Base-by-base conservation (phyloP, 1,140 invertebrate genomes). In the Babylonia areolata region DNA sequence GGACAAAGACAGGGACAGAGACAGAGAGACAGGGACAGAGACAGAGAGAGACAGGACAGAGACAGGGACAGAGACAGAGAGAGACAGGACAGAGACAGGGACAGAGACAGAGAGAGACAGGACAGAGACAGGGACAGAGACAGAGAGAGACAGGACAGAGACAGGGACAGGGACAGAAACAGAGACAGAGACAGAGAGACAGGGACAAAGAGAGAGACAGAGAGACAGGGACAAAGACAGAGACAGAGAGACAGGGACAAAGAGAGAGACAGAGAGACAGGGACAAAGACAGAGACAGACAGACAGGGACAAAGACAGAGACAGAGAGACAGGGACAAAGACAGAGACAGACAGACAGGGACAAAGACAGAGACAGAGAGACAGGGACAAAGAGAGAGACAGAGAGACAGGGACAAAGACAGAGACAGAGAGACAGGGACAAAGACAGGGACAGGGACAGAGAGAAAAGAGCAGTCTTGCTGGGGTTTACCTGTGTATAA, bases 401-500 rank as follows among this genome's bases (percentile, higher is more conserved):
- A 23, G 58, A 12, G 12, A 3, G 33, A 73, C 71, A 73, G 9
- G 35, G 31, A 33, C 31, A 73, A 6, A 73, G 31, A 73, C 71
- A 35, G 71, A 73, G 71, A 73, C 71, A 33, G 35, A 35, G 0
- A 73, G 31, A 73, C 33, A 73, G 71, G 33, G 2, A 73, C 3
- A 37, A 17, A 73, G 69, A 73, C 69, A 35, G 23, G 31, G 31
- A 73, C 1, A 37, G 11, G 6, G 35, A 35, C 71, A 11, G 35
- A 73, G 31, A 33, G 71, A 37, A 6, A 69, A 69, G n/a, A n/a
- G n/a, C n/a, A 69, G 17, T 35, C 2, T 79, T 23, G 46, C n/a
- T 51, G 46, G n/a, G 6, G 15, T 1, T 80, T 40, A 88, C 87
- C 83, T 99, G 99, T 11, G 99, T 99, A 95, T 99, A 99, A 84